Conservation (phyloP, 1,140 invertebrate species). For the Protaetia brevitarsis region DNA sequence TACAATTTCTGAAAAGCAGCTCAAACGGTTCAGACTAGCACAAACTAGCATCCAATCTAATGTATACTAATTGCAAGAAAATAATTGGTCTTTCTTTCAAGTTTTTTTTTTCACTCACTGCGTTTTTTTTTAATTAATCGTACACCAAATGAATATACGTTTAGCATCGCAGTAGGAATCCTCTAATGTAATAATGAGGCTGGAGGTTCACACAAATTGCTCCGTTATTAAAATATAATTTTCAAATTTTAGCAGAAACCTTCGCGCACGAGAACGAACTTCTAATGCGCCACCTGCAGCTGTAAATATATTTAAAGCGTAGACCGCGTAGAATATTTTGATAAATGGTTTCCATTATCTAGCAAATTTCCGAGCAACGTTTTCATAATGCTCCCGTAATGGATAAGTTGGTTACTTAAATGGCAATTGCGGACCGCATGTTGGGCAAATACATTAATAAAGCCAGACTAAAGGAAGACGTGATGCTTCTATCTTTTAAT, state of each 20-base stretch:
- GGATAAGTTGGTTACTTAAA: slow-evolving; percentile 9
- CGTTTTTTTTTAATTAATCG: too few relatives aligned
- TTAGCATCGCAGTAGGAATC: too few relatives aligned
- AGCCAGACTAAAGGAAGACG: neutral
- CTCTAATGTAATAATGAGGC: too few relatives aligned
- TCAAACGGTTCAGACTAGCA: too few relatives aligned
- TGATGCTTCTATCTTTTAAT: neutral
- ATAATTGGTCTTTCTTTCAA: too few relatives aligned
- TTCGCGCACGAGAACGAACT: neutral
- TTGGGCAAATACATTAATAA: neutral
- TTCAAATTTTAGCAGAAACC: neutral
- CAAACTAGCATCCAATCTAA: too few relatives aligned
- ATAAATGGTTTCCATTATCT: slow-evolving; percentile 11
- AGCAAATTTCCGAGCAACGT: neutral
- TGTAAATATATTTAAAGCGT: neutral
- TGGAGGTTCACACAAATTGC: too few relatives aligned
- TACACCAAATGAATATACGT: too few relatives aligned
- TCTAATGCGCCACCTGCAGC: slow-evolving; percentile 2
- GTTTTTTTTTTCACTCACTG: too few relatives aligned
- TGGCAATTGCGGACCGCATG: neutral
- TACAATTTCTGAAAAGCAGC: too few relatives aligned
- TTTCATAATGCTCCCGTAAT: neutral
- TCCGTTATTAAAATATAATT: too few relatives aligned
- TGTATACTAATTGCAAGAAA: too few relatives aligned
- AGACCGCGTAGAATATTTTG: neutral